A percentile compares a stretch with the other conserved stretches of the same genome.
Conservation (phyloP, 2,797 vertebrate species). For the Rhinella marina region DNA sequence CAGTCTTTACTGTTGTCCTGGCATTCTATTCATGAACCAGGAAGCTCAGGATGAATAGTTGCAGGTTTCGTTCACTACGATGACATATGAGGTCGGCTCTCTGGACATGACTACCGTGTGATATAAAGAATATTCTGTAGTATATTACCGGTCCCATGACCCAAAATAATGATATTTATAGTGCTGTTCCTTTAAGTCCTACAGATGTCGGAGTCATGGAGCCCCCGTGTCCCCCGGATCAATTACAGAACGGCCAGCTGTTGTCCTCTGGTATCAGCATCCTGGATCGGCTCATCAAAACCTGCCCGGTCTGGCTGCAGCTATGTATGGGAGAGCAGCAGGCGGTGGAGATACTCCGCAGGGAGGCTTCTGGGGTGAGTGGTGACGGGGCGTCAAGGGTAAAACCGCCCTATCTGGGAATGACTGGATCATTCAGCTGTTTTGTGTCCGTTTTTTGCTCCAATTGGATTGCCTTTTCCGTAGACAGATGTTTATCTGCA, state of each 20-base stretch:
- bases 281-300: slow-evolving; percentile 85
- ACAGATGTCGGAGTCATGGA: slow-evolving; percentile 61
- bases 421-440: background rate
- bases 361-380: slow-evolving; percentile 85
- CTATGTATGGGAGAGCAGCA: slow-evolving; percentile 76
- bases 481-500: background rate
- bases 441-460: background rate
- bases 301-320: slow-evolving; percentile 86
- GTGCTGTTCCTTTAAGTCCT: slow-evolving; percentile 15
- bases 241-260: slow-evolving; percentile 51
- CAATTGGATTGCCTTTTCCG: background rate
- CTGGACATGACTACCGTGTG: background rate
- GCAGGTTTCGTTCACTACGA: background rate
- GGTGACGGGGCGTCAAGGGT: background rate
- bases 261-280: slow-evolving; percentile 74
- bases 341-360: slow-evolving; percentile 74
- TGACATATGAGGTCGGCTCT: too few species aligned
- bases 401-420: background rate
- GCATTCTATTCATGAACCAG: background rate
- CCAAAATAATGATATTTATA: background rate
- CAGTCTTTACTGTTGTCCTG: background rate
- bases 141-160: background rate
- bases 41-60: background rate
- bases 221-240: background rate
- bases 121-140: background rate